Base-by-base conservation (phyloP, 2,888 invertebrate genomes). In the Oscheius sp. region DNA sequence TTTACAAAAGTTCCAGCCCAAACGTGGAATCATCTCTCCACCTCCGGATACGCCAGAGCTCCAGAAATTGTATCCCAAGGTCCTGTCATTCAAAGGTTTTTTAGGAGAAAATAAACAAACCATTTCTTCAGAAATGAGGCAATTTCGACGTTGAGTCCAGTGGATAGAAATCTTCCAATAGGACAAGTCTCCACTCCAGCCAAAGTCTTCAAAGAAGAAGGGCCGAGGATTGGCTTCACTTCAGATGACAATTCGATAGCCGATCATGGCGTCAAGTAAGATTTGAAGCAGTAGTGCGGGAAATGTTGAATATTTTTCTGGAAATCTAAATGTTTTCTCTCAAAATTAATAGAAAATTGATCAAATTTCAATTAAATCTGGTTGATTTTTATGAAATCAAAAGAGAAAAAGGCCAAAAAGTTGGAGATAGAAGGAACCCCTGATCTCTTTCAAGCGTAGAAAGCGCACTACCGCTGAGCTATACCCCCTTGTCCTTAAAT, bases 11-110 rank as follows among this genome's bases (percentile, higher is more conserved):
- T 61, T 4, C 71, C 73, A 20, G 74, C 73, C 15, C 63, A 69
- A 2, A 70, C 72, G 33, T 77, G 76, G 76, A 74, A 70, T 31
- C 65, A 71, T 34, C 70, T 69, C 6, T 67, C 65, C 33, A 69
- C 71, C 1, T 5, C 17, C 8, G 37, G 37, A 12, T 57, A 57
- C 5, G 23, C 34, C 1, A 17, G 57, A 23, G 23, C 12, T 20
- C 37, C 57, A 8, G 37, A 34, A 42, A 10, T 34, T 34, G 37
- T 34, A 34, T 34, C 42, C 17, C 17, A 15, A n/a, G 12, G 4
- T 12, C 42, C 5, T 6, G 4, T 42, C 42, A 12, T 25, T 8
- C 37, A 37, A 15, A 10, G 8, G 15, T 8, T 37, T 37, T 37
- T 37, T 37, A 37, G 8, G 37, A 37, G 15, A 15, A 10, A 37